Base-by-base conservation (phyloP, 35 echinoderm and acorn worm genomes). In the Apostichopus californicus region DNA sequence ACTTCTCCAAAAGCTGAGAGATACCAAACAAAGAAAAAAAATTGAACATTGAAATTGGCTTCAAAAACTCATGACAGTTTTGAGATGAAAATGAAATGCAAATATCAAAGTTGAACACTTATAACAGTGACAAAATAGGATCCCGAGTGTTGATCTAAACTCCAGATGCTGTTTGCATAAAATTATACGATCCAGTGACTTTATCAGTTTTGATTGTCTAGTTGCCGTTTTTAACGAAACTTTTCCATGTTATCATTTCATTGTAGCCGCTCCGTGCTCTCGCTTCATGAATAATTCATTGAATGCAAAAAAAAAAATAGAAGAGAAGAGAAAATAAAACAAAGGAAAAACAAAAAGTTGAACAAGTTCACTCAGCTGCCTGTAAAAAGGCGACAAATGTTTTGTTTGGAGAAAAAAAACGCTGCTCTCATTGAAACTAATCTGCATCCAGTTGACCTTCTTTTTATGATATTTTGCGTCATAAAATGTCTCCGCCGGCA, bases 331-430 rank as follows among this genome's bases (percentile, higher is more conserved):
- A 66, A 10, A 68, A 68, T 14, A 68, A 68, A 68, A 68, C 11
- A 18, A 68, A 18, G 14, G 52, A 34, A 55, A 6, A 83, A 23
- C 15, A 85, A 55, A 58, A 85, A 85, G 81, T 85, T 85, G 81
- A 85, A 85, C 81, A 85, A 85, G 81, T 85, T 85, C 81, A 85
- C 58, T 85, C 81, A 85, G 57, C 81, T 85, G 81, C 81, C 81
- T 85, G 15, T 85, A 20, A 83, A 53, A 56, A 54, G 56, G 55
- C 57, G 15, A n/a, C 81, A 61, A 18, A 75, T 14, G 71, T 75
- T 75, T 18, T 75, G 15, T 85, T 85, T 59, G 58, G 55, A 22
- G 3, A 3, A 46, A 58, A 85, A 58, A 81, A 53, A 58, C 20
- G 56, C 58, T 85, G 56, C 81, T 85, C 81, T 58, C n/a, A 22